Conservation (phyloP, 1,140 invertebrate species). For the Pararge aegeria region DNA sequence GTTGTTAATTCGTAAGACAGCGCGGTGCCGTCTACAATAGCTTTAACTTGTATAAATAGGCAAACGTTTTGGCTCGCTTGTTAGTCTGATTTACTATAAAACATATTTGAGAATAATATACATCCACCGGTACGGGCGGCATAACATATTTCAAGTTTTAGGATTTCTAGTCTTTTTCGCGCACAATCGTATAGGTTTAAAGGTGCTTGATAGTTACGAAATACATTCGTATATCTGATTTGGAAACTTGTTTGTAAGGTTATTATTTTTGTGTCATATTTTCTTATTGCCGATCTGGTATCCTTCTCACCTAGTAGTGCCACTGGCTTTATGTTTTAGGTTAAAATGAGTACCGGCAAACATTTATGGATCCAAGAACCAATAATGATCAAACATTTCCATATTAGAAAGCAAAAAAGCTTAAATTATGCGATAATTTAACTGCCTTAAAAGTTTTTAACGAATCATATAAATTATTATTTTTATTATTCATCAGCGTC, state of each 20-base stretch:
- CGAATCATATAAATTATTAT: no score
- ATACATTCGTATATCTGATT: conserved; percentile 54
- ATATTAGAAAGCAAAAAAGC: no score
- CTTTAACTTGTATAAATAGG: conserved; percentile 43
- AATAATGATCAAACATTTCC: no score
- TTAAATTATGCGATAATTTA: no score
- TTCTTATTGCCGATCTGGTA: conserved; percentile 48
- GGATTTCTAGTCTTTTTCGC: conserved; percentile 74
- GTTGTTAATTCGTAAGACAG: conserved; percentile 27
- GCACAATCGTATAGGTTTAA: conserved; percentile 68
- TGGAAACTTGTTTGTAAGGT: conserved; percentile 46
- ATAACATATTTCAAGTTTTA: conserved; percentile 34
- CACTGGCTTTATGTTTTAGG: conserved; percentile 71
- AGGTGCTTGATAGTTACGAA: conserved; percentile 64
- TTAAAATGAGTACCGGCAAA: conserved; percentile 34
- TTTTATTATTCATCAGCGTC: no score
- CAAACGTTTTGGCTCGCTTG: conserved; percentile 11
- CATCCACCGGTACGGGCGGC: conserved; percentile 4
- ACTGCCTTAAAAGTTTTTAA: no score
- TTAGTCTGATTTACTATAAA: conserved; percentile 7
- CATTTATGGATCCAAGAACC: no score
- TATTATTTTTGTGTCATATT: conserved; percentile 72
- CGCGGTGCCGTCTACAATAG: conserved; percentile 52
- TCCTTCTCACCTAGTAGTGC: conserved; percentile 63
- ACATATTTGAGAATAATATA: conserved; percentile 3